A percentile compares a stretch with the other conserved stretches of the same genome.
These are phyloP conservation scores for Liasis olivaceus DNA, from an alignment of 2,797 vertebrate genomes.

Conservation along the genomic window DNA sequence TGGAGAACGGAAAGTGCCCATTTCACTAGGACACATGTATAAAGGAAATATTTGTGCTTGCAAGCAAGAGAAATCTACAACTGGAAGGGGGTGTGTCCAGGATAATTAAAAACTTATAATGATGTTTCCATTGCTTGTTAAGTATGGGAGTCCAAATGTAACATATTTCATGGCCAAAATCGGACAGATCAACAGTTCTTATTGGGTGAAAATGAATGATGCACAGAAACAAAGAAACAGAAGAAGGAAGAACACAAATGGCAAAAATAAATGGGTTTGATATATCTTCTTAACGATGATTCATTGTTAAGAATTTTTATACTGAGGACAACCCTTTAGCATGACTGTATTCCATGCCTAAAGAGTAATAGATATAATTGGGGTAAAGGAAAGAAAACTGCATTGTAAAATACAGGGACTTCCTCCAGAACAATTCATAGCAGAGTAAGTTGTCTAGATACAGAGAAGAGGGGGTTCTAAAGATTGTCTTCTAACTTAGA, in stretches of 20 bases:
- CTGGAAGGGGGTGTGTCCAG: no score
- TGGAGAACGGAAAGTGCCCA: background rate
- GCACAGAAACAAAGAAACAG: background rate
- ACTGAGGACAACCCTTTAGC: background rate
- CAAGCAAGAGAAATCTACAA: background rate
- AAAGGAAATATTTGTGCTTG: background rate
- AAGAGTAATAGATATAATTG: background rate
- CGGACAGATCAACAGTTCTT: conserved; percentile 7
- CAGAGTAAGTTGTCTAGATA: background rate
- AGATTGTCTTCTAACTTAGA: background rate
- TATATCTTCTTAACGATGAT: background rate
- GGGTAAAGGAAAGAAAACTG: background rate
- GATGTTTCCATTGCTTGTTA: background rate
- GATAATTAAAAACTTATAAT: conserved; percentile 4
- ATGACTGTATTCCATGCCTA: background rate
- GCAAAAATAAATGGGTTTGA: background rate
- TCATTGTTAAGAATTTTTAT: background rate
- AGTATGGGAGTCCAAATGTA: background rate
- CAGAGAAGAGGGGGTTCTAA: background rate
- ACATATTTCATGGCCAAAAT: conserved; percentile 17
- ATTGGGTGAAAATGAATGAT: conserved; percentile 28
- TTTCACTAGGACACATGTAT: accelerated
- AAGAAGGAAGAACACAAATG: conserved; percentile 6
- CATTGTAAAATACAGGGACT: background rate
- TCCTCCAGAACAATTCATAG: background rate